Percentiles rank a stretch among this genome's conserved stretches.
Evolutionary conservation across 2,888 invertebrate genomes (phyloP).

Genomic region (Panzeria rudis): DNA sequence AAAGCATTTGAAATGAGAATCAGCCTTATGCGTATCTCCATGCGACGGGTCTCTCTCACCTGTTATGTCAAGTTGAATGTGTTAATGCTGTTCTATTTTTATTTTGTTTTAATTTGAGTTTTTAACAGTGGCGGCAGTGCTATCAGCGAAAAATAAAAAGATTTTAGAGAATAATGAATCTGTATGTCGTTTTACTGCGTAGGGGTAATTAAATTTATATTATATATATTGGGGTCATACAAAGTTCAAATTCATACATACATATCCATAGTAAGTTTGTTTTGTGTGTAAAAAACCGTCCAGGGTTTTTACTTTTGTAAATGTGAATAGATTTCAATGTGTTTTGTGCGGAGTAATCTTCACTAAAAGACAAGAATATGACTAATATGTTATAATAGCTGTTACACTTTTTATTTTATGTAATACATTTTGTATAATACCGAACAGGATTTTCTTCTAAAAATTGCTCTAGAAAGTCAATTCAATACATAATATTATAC

Average conservation of each 20-base stretch:
- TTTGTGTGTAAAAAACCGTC: too few species aligned
- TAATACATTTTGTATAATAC: too few species aligned
- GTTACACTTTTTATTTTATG: too few species aligned
- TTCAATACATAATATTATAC: too few species aligned
- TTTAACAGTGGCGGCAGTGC: constrained; percentile 68
- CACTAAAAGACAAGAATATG: too few species aligned
- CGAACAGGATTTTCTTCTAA: too few species aligned
- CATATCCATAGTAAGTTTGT: too few species aligned
- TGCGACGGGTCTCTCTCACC: constrained; percentile 61
- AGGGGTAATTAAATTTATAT: constrained; percentile 55
- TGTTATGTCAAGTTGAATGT: constrained; percentile 56
- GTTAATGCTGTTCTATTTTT: constrained; percentile 12
- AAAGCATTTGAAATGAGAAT: too few species aligned
- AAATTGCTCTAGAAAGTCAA: too few species aligned
- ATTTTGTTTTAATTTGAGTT: constrained; percentile 20
- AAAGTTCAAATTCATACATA: constrained; percentile 32
- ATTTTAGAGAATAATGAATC: constrained; percentile 35
- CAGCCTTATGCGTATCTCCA: constrained; percentile 1
- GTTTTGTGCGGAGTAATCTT: too few species aligned
- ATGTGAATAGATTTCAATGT: too few species aligned
- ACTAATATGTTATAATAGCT: too few species aligned
- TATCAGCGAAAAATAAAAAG: constrained; percentile 47
- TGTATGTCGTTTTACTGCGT: constrained; percentile 32
- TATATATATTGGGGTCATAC: constrained; percentile 27
- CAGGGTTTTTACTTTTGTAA: background rate